phyloP scores from a whole-genome alignment of 2,113 vertebrate genomes.

The Tachycineta bicolor region DNA sequence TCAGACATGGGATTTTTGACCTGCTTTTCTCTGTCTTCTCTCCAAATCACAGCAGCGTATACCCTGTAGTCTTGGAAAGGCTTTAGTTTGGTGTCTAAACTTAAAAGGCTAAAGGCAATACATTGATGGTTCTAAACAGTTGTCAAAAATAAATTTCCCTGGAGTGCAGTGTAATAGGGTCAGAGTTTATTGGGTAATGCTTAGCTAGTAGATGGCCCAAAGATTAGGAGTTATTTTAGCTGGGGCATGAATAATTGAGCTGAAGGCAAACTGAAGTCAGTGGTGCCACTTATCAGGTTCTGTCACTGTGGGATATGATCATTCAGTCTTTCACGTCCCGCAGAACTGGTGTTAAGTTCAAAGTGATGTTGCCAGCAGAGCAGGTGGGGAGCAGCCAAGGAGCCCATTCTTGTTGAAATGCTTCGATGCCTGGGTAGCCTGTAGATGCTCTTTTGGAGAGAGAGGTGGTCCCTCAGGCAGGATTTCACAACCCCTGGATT shows the following conservation, averaged over 20 bases:
- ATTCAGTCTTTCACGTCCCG: not conserved
- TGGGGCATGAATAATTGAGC: not conserved
- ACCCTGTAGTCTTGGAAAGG: not conserved
- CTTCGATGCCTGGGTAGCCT: not conserved
- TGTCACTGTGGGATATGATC: not conserved
- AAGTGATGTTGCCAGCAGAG: not conserved
- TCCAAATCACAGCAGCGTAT: not conserved
- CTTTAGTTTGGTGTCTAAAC: not conserved
- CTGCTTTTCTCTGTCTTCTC: not conserved
- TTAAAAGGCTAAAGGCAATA: not conserved
- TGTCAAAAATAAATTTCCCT: constrained; percentile 24
- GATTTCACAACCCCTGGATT: not conserved
- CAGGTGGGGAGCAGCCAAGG: not conserved
- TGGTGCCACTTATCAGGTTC: not conserved
- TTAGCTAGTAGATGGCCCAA: not conserved
- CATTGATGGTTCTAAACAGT: not conserved
- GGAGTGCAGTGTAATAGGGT: not conserved
- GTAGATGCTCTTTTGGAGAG: not conserved
- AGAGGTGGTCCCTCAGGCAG: not conserved
- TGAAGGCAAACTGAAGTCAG: not conserved
- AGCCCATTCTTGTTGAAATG: not conserved
- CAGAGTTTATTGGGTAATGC: constrained; percentile 36
- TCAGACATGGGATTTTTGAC: not conserved
- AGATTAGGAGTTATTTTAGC: constrained; percentile 24
- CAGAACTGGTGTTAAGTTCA: not conserved